Percentiles rank a stretch among this genome's conserved stretches.
Evolutionary conservation across 2,797 vertebrate genomes (phyloP).

Genomic region (Carcharodon carcharias): DNA sequence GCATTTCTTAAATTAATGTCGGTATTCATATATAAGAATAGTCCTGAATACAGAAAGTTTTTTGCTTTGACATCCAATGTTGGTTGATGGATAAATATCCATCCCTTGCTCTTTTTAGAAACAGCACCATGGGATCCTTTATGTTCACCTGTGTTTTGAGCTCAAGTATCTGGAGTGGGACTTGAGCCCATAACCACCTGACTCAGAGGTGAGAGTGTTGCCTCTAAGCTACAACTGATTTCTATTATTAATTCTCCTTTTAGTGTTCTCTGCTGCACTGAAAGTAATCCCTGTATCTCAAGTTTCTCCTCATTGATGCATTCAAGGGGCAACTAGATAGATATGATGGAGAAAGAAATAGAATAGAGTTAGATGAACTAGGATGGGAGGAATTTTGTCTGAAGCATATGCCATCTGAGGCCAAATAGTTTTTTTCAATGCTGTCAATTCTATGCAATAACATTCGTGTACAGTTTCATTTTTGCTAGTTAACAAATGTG

Average conservation of each 20-base stretch:
- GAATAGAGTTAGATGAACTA: neutral
- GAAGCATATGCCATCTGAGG: neutral
- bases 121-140: neutral
- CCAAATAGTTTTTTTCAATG: neutral
- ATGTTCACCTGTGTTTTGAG: neutral
- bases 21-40: neutral
- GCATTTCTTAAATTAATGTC: neutral
- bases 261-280: neutral
- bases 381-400: neutral
- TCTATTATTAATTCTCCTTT: neutral
- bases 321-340: neutral
- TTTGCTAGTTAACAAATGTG: neutral
- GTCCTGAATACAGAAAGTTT: neutral
- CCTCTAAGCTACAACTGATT: neutral
- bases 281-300: neutral
- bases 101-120: neutral
- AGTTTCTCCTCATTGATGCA: neutral
- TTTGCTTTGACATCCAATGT: neutral
- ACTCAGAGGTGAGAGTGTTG: neutral
- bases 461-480: neutral
- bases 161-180: neutral
- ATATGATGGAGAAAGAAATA: neutral
- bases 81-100: neutral
- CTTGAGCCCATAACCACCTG: neutral
- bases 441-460: neutral